phyloP scores from a whole-genome alignment of 1,140 invertebrate genomes.

The Triops longicaudatus region DNA sequence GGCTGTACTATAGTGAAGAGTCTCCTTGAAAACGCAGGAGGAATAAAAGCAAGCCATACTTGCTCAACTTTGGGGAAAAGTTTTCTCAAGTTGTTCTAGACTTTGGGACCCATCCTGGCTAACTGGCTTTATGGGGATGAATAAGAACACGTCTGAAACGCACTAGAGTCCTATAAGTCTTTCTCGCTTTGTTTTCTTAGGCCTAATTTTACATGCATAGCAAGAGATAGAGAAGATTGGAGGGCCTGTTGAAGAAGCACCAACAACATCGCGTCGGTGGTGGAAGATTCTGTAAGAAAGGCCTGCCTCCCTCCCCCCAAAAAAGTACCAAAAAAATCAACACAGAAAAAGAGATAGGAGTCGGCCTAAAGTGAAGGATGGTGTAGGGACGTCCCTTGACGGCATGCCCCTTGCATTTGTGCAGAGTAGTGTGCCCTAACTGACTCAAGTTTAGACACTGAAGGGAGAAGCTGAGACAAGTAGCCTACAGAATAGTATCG shows the following conservation, averaged over 20 bases:
- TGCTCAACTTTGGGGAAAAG: background rate
- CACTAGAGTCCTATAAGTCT: background rate
- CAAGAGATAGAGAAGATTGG: background rate
- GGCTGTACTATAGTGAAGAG: background rate
- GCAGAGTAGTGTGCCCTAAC: background rate
- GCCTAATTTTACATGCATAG: conserved; percentile 6
- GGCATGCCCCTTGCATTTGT: background rate
- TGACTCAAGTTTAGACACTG: background rate
- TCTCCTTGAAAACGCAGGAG: background rate
- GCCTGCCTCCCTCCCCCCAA: background rate
- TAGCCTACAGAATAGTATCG: background rate
- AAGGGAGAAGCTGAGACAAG: background rate
- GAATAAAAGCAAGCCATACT: background rate
- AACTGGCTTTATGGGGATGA: background rate
- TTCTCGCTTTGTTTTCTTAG: background rate
- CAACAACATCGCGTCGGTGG: background rate
- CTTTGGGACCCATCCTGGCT: background rate
- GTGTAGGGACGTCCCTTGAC: conserved; percentile 8
- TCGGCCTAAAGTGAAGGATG: background rate
- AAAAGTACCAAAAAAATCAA: background rate
- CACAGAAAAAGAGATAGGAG: background rate
- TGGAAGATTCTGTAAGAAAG: background rate
- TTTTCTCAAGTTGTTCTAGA: background rate
- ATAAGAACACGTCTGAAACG: background rate
- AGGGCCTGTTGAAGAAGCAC: background rate